Evolutionary conservation across 2,797 vertebrate genomes (phyloP).

Genomic region (Tamandua tetradactyla): DNA sequence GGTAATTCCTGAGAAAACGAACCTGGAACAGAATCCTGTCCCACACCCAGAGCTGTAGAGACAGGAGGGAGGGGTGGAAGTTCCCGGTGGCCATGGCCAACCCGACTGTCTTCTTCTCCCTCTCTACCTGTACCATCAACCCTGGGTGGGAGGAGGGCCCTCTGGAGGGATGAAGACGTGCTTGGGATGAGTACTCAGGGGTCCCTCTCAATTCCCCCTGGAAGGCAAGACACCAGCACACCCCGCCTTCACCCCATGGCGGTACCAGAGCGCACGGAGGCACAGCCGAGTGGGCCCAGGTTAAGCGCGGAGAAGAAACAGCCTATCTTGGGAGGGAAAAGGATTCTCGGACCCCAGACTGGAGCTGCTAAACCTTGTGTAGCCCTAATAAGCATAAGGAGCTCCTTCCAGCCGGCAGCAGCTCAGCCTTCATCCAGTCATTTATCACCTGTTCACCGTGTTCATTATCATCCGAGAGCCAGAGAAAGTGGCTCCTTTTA

Average conservation of each 20-base stretch:
- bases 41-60: background rate
- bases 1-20: background rate
- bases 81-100: background rate
- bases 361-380: slow-evolving; percentile 65
- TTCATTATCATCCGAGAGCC: slow-evolving; percentile 49
- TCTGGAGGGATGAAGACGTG: background rate
- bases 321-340: slow-evolving; percentile 48
- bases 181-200: background rate
- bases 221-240: slow-evolving; percentile 2
- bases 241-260: background rate
- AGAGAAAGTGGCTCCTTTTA: slow-evolving; percentile 67
- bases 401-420: slow-evolving; percentile 61
- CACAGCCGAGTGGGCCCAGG: slow-evolving; percentile 57
- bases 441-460: slow-evolving; percentile 5
- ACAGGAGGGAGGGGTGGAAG: background rate
- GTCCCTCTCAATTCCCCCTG: background rate
- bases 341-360: slow-evolving; percentile 56
- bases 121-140: background rate
- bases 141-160: background rate
- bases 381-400: slow-evolving; percentile 49
- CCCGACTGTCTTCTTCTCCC: background rate
- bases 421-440: slow-evolving; percentile 25
- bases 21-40: background rate
- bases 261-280: slow-evolving; percentile 24
- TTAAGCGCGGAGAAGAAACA: slow-evolving; percentile 51